Evolutionary conservation across 2,888 invertebrate genomes (phyloP), one percentile per base, ranked within the genome.

Genomic region (Aproaerema taeniolella): DNA sequence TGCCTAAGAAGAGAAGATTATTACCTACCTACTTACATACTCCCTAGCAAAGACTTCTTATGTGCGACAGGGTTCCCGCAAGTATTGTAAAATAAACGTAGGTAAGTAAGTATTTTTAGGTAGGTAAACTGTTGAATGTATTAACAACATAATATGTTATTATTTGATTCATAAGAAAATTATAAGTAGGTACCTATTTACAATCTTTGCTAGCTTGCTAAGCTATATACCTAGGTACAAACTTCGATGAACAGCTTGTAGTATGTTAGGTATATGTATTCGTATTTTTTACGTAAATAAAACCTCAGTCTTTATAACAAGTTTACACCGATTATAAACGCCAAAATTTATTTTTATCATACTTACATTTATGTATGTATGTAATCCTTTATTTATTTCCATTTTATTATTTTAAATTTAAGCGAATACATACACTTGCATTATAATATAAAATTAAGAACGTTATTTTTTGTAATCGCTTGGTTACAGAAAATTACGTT

Each of bases 221-320:
- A 14, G 6, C 7, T 35, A 14, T 13, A 25, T 4, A 31, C 28
- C n/a, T n/a, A n/a, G n/a, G n/a, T n/a, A n/a, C n/a, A n/a, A n/a
- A n/a, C n/a, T n/a, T n/a, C n/a, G n/a, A n/a, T n/a, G n/a, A n/a
- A n/a, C n/a, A n/a, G n/a, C n/a, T n/a, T n/a, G n/a, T n/a, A n/a
- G n/a, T n/a, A n/a, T n/a, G n/a, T n/a, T 28, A 28, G 28, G 15
- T n/a, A 31, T 20, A 6, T 10, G 8, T 10, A 16, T 16, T 9
- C 14, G n/a, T n/a, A n/a, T 16, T 16, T 20, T n/a, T 20, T 17
- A 10, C 10, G 8, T 25, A 34, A 34, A 32, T 32, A n/a, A 32
- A 33, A 34, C 34, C 34, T 34, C 34, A 34, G 34, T 34, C 34
- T 34, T 34, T 20, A 34, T 34, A 17, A 33, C 30, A 32, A 33